Percentiles rank a stretch among this genome's conserved stretches.
Evolutionary conservation across 1,140 invertebrate species (phyloP).

Genomic region (Diplogasteroides magnus): DNA sequence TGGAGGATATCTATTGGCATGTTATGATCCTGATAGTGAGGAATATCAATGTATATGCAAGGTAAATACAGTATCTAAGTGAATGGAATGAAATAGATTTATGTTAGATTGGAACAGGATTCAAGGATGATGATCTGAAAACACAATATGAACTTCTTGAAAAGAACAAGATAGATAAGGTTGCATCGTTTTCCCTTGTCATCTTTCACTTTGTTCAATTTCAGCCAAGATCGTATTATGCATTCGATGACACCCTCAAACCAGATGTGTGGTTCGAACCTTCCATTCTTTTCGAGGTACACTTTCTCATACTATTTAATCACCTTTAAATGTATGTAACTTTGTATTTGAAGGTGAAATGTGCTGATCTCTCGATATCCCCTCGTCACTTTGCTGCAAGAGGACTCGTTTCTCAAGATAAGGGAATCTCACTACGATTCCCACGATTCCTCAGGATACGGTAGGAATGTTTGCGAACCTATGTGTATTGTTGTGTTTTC

Average conservation of each 20-base stretch:
- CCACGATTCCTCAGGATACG: conserved; percentile 66
- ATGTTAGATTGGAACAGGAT: conserved; percentile 87
- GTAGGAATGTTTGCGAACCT: conserved; percentile 51
- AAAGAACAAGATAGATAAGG: conserved; percentile 60
- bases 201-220: conserved; percentile 62
- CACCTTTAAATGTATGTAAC: background rate
- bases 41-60: conserved; percentile 88
- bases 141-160: conserved; percentile 72
- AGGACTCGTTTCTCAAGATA: conserved; percentile 66
- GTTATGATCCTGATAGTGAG: conserved; percentile 85
- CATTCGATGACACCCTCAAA: conserved; percentile 69
- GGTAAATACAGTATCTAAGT: conserved; percentile 59
- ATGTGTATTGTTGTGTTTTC: background rate
- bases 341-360: conserved; percentile 66
- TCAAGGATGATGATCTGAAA: conserved; percentile 82
- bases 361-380: conserved; percentile 89
- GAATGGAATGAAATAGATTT: conserved; percentile 7
- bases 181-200: conserved; percentile 2
- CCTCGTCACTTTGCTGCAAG: conserved; percentile 83
- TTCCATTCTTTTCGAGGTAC: conserved; percentile 75
- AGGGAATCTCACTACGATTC: conserved; percentile 85
- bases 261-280: conserved; percentile 92
- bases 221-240: conserved; percentile 76
- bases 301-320: background rate
- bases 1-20: conserved; percentile 93